Conservation (phyloP, 2,113 vertebrate genomes). For the Xiphias gladius region DNA sequence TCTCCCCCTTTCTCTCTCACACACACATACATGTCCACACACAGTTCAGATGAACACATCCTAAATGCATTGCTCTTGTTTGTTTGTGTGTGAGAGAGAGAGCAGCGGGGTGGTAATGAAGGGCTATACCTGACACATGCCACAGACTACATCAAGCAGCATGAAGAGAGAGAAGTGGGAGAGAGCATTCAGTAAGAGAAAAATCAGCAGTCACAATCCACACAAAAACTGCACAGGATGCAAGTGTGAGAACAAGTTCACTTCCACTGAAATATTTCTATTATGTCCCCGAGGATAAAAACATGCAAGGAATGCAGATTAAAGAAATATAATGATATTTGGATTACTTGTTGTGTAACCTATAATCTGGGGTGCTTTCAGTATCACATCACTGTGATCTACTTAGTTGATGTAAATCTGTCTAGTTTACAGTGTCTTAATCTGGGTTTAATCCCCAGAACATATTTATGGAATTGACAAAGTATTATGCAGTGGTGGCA, state of each 20-base stretch:
- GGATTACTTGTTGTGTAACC: conserved; percentile 58
- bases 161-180: conserved; percentile 29
- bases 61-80: conserved; percentile 29
- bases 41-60: conserved; percentile 43
- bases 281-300: neutral
- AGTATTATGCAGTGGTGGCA: conserved; percentile 39
- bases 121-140: conserved; percentile 68
- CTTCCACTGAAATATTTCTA: conserved; percentile 11
- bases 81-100: conserved; percentile 14
- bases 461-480: conserved; percentile 72
- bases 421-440: conserved; percentile 71
- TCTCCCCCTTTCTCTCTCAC: neutral
- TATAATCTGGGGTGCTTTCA: conserved; percentile 45
- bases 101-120: conserved; percentile 68
- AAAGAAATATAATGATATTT: conserved; percentile 36
- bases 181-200: conserved; percentile 54
- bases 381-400: conserved; percentile 66
- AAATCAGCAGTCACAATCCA: conserved; percentile 42
- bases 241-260: conserved; percentile 32
- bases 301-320: conserved; percentile 13
- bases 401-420: conserved; percentile 66
- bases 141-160: conserved; percentile 64
- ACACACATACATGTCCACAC: conserved; percentile 8
- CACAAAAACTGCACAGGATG: conserved; percentile 26
- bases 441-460: conserved; percentile 71